phyloP scores from a whole-genome alignment of 2,888 invertebrate genomes.

The Tortricodes alternella region DNA sequence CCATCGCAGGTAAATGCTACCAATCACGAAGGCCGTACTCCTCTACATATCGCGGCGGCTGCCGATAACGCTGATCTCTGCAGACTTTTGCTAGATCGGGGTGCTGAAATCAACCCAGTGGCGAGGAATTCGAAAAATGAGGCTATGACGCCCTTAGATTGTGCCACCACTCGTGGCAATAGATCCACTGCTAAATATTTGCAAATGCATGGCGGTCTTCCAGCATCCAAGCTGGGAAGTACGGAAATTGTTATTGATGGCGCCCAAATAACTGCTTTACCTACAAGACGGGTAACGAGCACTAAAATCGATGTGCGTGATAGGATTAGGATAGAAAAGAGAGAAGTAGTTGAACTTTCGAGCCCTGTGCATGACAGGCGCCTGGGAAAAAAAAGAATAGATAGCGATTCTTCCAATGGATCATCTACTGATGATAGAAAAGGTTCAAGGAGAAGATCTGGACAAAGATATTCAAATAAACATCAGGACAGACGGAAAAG shows the following conservation, averaged over 20 bases:
- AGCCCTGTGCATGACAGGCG: conserved; percentile 65
- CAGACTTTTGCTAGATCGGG: conserved; percentile 91
- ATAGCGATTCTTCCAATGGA: conserved; percentile 64
- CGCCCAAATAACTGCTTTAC: conserved; percentile 68
- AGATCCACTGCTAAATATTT: conserved; percentile 96
- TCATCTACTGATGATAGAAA: conserved; percentile 75
- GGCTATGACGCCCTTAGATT: conserved; percentile 94
- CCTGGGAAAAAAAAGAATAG: conserved; percentile 49
- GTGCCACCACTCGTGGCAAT: conserved; percentile 93
- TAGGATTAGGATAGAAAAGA: conserved; percentile 77
- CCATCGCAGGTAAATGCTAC: conserved; percentile 93
- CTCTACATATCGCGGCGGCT: conserved; percentile 96
- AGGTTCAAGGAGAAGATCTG: conserved; percentile 48
- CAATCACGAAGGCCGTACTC: conserved; percentile 96
- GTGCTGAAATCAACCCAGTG: conserved; percentile 93
- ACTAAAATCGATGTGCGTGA: conserved; percentile 78
- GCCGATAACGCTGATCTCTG: conserved; percentile 97
- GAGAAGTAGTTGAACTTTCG: conserved; percentile 75
- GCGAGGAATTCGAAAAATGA: conserved; percentile 92
- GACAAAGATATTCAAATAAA: conserved; percentile 55
- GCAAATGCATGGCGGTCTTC: conserved; percentile 94
- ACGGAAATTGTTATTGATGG: conserved; percentile 74
- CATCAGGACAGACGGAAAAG: conserved; percentile 65
- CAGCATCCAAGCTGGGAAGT: conserved; percentile 86
- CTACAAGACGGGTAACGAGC: conserved; percentile 75